A percentile compares a stretch with the other conserved stretches of the same genome.
Evolutionary conservation across 2,113 vertebrate genomes (phyloP).

Genomic region (Corythornis madagascariensis): DNA sequence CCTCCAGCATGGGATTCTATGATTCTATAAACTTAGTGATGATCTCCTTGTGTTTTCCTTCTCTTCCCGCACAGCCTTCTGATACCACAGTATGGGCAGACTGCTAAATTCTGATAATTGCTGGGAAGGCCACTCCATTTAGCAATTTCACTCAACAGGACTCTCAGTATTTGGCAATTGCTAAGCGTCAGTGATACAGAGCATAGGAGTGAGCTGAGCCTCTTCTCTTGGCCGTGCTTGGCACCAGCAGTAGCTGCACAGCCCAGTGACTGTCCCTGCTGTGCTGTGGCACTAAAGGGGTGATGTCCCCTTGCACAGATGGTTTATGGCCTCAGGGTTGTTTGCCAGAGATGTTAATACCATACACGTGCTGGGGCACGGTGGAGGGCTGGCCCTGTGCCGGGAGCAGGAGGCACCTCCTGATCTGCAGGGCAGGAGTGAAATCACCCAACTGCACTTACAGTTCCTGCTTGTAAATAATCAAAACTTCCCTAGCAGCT

Average conservation of each 20-base stretch:
- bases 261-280: not conserved
- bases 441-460: not conserved
- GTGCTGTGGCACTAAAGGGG: not conserved
- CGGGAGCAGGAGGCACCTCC: not conserved
- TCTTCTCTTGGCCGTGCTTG: not conserved
- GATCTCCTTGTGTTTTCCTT: not conserved
- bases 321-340: not conserved
- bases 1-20: not conserved
- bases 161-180: not conserved
- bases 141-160: not conserved
- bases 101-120: not conserved
- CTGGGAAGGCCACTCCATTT: not conserved
- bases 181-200: accelerated
- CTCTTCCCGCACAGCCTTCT: not conserved
- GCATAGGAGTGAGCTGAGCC: not conserved
- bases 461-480: not conserved
- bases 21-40: not conserved
- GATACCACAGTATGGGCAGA: not conserved
- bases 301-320: accelerated
- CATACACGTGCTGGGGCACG: accelerated
- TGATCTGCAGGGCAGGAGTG: not conserved
- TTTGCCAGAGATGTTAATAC: not conserved
- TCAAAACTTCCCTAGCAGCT: not conserved
- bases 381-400: not conserved
- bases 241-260: not conserved